Evolutionary conservation across 2,797 vertebrate species (phyloP).

Genomic region (Dendrocincla tyrannina): DNA sequence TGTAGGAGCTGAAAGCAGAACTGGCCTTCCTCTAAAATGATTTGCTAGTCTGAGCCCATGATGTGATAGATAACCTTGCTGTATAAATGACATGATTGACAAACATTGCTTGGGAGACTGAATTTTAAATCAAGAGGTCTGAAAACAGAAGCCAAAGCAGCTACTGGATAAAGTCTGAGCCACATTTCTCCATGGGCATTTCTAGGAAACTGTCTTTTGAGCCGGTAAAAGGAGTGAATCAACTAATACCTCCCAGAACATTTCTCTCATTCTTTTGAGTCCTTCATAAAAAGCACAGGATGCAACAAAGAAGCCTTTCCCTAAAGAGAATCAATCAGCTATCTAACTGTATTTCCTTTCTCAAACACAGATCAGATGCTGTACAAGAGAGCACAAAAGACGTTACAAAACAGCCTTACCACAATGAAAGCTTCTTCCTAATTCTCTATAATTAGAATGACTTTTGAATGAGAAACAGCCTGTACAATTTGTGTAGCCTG

Average conservation of each 20-base stretch:
- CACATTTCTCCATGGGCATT: background rate
- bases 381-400: conserved; percentile 46
- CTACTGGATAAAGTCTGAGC: background rate
- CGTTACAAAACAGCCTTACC: conserved; percentile 31
- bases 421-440: conserved; percentile 56
- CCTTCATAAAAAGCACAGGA: background rate
- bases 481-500: conserved; percentile 50
- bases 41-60: background rate
- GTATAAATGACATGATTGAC: background rate
- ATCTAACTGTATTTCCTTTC: conserved; percentile 45
- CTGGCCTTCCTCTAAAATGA: background rate
- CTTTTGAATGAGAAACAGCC: conserved; percentile 60
- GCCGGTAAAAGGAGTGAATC: conserved; percentile 2
- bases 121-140: background rate
- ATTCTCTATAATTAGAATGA: conserved; percentile 66
- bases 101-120: background rate
- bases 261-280: conserved; percentile 1
- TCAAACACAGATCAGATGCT: conserved; percentile 50
- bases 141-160: background rate
- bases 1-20: background rate
- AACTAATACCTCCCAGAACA: background rate
- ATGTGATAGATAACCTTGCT: background rate
- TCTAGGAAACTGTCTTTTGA: conserved; percentile 10
- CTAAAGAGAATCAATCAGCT: conserved; percentile 28
- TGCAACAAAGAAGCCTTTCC: conserved; percentile 9